phyloP scores from a whole-genome alignment of 2,113 vertebrate species.

The Ptilorrhoa leucosticta region DNA sequence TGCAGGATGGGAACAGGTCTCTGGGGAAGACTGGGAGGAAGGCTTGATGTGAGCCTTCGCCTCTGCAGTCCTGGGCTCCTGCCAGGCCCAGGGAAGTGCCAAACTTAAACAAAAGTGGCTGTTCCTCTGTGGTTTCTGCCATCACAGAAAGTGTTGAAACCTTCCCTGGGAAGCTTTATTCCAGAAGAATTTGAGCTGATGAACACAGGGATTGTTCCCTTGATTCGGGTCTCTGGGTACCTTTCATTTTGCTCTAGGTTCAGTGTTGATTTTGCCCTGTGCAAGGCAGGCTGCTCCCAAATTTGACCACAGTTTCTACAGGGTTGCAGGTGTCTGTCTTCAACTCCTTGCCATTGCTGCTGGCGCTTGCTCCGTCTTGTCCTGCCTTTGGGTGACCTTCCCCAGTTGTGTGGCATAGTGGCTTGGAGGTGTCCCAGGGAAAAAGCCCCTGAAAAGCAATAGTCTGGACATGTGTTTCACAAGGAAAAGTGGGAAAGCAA shows the following conservation, averaged over 20 bases:
- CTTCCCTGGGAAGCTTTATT: background rate
- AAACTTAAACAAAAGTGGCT: background rate
- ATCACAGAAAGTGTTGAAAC: background rate
- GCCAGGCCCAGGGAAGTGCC: background rate
- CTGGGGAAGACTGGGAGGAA: background rate
- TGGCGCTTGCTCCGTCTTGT: rapidly evolving
- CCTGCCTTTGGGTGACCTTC: background rate
- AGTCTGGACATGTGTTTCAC: background rate
- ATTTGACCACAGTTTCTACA: background rate
- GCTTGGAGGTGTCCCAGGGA: background rate
- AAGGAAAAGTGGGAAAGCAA: background rate
- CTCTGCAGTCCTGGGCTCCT: background rate
- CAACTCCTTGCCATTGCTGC: background rate
- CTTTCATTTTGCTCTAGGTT: background rate
- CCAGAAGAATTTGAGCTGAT: background rate
- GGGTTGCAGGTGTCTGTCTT: background rate
- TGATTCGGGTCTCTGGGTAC: background rate
- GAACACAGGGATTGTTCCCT: background rate
- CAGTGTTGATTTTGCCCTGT: background rate
- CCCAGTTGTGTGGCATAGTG: rapidly evolving
- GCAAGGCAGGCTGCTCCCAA: background rate
- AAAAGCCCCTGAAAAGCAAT: background rate
- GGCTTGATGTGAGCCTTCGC: background rate
- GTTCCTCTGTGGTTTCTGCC: background rate
- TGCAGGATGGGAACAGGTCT: background rate